phyloP scores from a whole-genome alignment of 2,797 vertebrate species.

The Sandelia bainsii region DNA sequence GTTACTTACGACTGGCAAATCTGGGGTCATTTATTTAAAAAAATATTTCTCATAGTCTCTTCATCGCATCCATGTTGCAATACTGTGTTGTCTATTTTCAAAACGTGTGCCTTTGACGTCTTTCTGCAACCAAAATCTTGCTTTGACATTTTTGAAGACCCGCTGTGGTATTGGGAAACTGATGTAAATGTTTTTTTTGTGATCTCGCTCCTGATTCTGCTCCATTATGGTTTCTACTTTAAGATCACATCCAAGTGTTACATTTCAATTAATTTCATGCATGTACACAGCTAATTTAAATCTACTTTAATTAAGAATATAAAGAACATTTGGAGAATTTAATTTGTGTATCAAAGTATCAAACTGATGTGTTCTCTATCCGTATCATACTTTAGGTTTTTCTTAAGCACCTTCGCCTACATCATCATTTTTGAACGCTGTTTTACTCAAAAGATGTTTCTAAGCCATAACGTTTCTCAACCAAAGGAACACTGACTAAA shows the following conservation, averaged over 20 bases:
- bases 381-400: slow-evolving; percentile 4
- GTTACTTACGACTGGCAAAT: slow-evolving; percentile 8
- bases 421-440: slow-evolving; percentile 2
- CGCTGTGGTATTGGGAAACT: slow-evolving; percentile 1
- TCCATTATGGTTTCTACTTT: not conserved
- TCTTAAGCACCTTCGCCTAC: slow-evolving; percentile 10
- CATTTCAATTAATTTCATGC: not conserved
- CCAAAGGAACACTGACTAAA: slow-evolving; percentile 22
- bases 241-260: slow-evolving; percentile 1
- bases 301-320: not conserved
- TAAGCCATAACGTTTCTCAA: slow-evolving; percentile 8
- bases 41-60: not conserved
- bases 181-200: slow-evolving; percentile 5
- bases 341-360: slow-evolving; percentile 8
- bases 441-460: slow-evolving; percentile 2
- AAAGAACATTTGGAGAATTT: not conserved
- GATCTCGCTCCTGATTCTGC: not conserved
- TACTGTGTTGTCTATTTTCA: not conserved
- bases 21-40: not conserved
- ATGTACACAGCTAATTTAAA: slow-evolving; percentile 9
- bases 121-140: slow-evolving; percentile 4
- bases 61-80: not conserved
- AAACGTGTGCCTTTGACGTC: slow-evolving; percentile 13
- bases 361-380: not conserved
- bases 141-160: not conserved